A percentile compares a stretch with the other conserved stretches of the same genome.
phyloP scores from a whole-genome alignment of 2,888 invertebrate genomes.

The Sinodicranocentrus sp. region DNA sequence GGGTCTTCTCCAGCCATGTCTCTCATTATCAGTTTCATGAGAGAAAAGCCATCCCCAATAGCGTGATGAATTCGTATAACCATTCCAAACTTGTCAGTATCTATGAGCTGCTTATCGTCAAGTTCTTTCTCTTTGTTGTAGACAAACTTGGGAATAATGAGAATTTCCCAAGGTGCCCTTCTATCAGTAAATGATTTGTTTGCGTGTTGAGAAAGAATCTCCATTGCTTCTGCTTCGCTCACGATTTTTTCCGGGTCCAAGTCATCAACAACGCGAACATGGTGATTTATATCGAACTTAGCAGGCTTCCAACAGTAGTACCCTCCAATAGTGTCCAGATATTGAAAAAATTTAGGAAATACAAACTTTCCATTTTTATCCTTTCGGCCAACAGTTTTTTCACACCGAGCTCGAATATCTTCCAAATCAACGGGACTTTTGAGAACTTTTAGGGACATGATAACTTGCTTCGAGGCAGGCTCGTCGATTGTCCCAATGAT shows the following conservation, averaged over 20 bases:
- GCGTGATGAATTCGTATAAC: slow-evolving; percentile 74
- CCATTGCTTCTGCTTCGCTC: slow-evolving; percentile 68
- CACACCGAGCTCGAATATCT: slow-evolving; percentile 61
- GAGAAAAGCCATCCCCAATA: slow-evolving; percentile 74
- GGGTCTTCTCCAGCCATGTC: slow-evolving; percentile 71
- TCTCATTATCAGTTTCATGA: slow-evolving; percentile 73
- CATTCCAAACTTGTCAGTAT: slow-evolving; percentile 68
- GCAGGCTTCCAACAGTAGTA: slow-evolving; percentile 74
- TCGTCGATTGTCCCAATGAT: slow-evolving; percentile 71
- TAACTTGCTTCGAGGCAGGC: slow-evolving; percentile 68
- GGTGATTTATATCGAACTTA: slow-evolving; percentile 72
- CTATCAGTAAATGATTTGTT: slow-evolving; percentile 63
- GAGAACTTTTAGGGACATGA: slow-evolving; percentile 72
- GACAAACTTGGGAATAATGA: slow-evolving; percentile 71
- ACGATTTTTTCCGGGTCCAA: slow-evolving; percentile 61
- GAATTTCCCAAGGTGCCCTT: slow-evolving; percentile 73
- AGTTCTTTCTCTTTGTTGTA: slow-evolving; percentile 64
- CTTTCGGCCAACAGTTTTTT: slow-evolving; percentile 65
- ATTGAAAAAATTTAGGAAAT: slow-evolving; percentile 72
- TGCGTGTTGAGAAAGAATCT: slow-evolving; percentile 62
- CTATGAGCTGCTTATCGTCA: background rate
- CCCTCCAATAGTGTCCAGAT: slow-evolving; percentile 63
- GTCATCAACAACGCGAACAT: slow-evolving; percentile 68
- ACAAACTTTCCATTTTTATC: slow-evolving; percentile 49
- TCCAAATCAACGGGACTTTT: slow-evolving; percentile 64